A percentile compares a stretch with the other conserved stretches of the same genome.
phyloP scores from a whole-genome alignment of 2,797 vertebrate species.

The Alosa sapidissima region DNA sequence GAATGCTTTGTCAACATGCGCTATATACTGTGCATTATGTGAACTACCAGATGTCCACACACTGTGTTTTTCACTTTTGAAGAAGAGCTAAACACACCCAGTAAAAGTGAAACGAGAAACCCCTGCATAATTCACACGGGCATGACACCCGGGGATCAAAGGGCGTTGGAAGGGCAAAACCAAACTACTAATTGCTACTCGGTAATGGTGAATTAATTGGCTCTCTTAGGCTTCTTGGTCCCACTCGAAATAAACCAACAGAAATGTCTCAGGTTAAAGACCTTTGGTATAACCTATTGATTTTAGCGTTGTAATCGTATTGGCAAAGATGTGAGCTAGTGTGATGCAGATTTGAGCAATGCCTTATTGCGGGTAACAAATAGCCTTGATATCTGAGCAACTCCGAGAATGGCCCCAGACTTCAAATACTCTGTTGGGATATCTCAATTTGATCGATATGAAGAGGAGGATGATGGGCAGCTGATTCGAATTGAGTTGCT shows the following conservation, averaged over 20 bases:
- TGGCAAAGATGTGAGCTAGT: constrained; percentile 8
- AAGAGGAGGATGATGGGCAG: constrained; percentile 62
- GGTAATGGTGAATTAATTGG: constrained; percentile 54
- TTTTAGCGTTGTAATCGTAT: constrained; percentile 40
- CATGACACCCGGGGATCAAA: constrained; percentile 9
- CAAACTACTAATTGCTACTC: constrained; percentile 53
- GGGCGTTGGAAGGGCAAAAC: constrained; percentile 2
- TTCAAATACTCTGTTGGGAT: constrained; percentile 62
- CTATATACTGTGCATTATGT: neutral
- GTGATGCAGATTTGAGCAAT: constrained; percentile 6
- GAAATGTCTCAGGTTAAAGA: constrained; percentile 47
- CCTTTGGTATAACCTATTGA: constrained; percentile 48
- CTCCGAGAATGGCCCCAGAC: constrained; percentile 46
- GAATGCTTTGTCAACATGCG: neutral
- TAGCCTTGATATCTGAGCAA: constrained; percentile 27
- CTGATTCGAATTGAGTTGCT: constrained; percentile 65
- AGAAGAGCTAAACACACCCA: neutral
- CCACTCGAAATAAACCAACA: constrained; percentile 44
- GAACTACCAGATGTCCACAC: neutral
- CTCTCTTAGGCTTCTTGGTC: constrained; percentile 37
- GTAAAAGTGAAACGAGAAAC: constrained; percentile 16
- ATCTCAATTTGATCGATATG: constrained; percentile 69
- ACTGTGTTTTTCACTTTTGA: neutral
- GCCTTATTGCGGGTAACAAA: constrained; percentile 28
- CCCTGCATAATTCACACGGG: neutral